These are phyloP conservation scores for Typhlichthys eigenmanni DNA, from an alignment of 2,797 vertebrate genomes.

Conservation along the genomic window DNA sequence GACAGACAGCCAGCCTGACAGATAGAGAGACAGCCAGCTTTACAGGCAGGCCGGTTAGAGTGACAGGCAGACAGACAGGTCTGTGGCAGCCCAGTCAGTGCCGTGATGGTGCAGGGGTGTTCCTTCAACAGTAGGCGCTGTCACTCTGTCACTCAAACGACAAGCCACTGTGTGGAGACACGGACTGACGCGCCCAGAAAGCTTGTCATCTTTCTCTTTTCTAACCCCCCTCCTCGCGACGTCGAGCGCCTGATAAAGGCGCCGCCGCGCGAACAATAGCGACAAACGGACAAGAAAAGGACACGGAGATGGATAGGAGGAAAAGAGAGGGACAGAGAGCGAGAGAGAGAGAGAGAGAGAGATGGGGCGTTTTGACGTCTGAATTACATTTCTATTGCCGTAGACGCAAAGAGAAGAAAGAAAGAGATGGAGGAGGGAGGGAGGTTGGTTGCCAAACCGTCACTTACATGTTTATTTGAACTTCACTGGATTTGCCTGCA, in stretches of 20 bases:
- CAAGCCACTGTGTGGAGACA: constrained; percentile 75
- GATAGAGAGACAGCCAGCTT: constrained; percentile 60
- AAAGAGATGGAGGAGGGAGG: constrained; percentile 54
- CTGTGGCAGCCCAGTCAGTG: constrained; percentile 73
- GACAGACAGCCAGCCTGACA: constrained; percentile 25
- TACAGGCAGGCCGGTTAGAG: constrained; percentile 65
- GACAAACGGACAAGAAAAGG: constrained; percentile 76
- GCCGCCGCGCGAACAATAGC: constrained; percentile 80
- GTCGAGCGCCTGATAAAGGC: constrained; percentile 82
- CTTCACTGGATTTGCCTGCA: constrained; percentile 77
- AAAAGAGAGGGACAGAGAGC: constrained; percentile 38
- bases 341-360: constrained; percentile 46
- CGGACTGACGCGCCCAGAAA: constrained; percentile 78
- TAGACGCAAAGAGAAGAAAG: constrained; percentile 65
- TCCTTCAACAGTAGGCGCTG: constrained; percentile 79
- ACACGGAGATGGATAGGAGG: constrained; percentile 68
- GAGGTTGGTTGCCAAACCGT: constrained; percentile 74
- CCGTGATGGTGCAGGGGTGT: constrained; percentile 77
- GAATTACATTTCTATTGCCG: constrained; percentile 83
- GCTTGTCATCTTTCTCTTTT: constrained; percentile 81
- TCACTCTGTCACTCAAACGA: constrained; percentile 72
- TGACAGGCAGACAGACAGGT: constrained; percentile 74
- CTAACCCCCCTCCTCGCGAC: constrained; percentile 73
- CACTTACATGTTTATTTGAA: constrained; percentile 84
- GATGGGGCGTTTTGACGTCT: constrained; percentile 81